Evolutionary conservation across 2,888 invertebrate genomes (phyloP).

Genomic region (Camptogramma bilineatum): DNA sequence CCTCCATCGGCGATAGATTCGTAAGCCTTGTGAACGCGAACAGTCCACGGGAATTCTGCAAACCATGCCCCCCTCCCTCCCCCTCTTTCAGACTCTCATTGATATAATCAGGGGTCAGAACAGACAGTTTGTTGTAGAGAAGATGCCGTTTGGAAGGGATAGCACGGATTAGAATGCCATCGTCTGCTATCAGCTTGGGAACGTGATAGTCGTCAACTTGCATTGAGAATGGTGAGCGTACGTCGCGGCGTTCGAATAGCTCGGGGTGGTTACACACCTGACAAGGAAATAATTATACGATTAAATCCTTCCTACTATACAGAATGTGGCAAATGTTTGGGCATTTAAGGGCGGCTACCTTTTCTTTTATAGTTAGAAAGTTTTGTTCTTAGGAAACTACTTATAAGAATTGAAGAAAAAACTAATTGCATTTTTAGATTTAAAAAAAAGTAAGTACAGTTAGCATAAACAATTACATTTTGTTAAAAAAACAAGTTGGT

Average conservation of each 20-base stretch:
- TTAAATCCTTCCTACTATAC: no score
- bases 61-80: no score
- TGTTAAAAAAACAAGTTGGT: no score
- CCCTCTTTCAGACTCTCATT: conserved; percentile 67
- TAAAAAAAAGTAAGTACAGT: no score
- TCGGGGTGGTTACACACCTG: conserved; percentile 99
- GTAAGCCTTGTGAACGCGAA: conserved; percentile 92
- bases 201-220: conserved; percentile 89
- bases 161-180: conserved; percentile 83
- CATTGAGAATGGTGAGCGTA: conserved; percentile 93
- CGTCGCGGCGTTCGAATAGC: conserved; percentile 95
- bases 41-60: conserved; percentile 49
- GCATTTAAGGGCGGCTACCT: no score
- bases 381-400: no score
- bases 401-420: no score
- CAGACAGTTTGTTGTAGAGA: conserved; percentile 89
- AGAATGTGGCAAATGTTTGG: no score
- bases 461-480: no score
- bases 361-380: no score
- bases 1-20: conserved; percentile 90
- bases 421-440: no score
- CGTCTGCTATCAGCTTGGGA: conserved; percentile 92
- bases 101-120: conserved; percentile 89
- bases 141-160: conserved; percentile 88
- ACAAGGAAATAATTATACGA: no score